Conservation (phyloP, 1,140 invertebrate species). For the Nomia melanderi region DNA sequence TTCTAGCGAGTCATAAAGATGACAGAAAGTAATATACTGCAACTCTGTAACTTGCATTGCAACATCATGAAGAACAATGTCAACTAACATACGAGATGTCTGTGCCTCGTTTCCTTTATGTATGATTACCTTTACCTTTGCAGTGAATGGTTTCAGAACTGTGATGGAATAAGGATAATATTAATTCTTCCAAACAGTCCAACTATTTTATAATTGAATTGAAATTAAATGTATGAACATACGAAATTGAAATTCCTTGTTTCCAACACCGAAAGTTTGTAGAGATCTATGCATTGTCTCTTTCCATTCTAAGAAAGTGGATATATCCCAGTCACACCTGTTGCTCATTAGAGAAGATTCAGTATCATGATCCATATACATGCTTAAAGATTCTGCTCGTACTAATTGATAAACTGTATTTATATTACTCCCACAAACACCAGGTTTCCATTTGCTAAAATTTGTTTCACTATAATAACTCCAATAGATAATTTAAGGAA, state of each 20-base stretch:
- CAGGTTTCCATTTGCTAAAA: constrained; percentile 90
- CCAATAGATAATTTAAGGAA: constrained; percentile 8
- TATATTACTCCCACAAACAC: constrained; percentile 83
- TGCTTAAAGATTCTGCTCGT: constrained; percentile 87
- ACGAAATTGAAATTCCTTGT: constrained; percentile 89
- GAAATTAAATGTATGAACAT: constrained; percentile 72
- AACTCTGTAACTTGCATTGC: constrained; percentile 87
- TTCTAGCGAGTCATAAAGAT: constrained; percentile 85
- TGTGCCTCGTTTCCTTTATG: constrained; percentile 87
- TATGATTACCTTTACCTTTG: constrained; percentile 91
- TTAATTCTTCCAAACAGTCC: not conserved
- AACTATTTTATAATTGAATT: not conserved
- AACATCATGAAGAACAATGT: constrained; percentile 89
- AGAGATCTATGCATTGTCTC: constrained; percentile 87
- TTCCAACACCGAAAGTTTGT: constrained; percentile 89
- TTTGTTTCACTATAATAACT: not conserved
- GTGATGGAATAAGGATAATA: constrained; percentile 19
- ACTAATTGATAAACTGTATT: constrained; percentile 89
- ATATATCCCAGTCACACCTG: constrained; percentile 81
- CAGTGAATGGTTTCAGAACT: constrained; percentile 88
- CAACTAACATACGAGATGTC: constrained; percentile 87
- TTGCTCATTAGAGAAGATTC: constrained; percentile 79
- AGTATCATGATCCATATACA: constrained; percentile 88
- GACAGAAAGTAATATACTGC: constrained; percentile 87
- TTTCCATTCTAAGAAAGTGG: constrained; percentile 85